Evolutionary conservation across 2,888 invertebrate genomes (phyloP).

Genomic region (Palloptera scutellata): DNA sequence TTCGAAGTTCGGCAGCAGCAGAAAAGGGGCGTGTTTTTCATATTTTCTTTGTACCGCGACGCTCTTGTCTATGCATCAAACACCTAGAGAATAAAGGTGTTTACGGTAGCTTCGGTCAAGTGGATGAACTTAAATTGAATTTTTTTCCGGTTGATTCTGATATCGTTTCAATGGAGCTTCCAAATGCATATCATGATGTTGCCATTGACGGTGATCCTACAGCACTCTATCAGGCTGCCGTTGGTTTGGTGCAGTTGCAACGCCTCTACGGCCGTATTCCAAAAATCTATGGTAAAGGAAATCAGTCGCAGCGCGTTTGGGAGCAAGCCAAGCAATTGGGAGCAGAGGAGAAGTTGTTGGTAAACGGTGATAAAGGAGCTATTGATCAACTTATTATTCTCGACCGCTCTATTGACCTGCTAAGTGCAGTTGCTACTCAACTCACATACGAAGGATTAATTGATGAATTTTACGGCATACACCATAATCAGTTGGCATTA

Average conservation of each 20-base stretch:
- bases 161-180: conserved; percentile 90
- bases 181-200: conserved; percentile 83
- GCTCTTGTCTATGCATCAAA: conserved; percentile 86
- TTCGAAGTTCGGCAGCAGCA: conserved; percentile 14
- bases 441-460: conserved; percentile 97
- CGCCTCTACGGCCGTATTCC: conserved; percentile 89
- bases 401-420: conserved; percentile 90
- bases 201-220: conserved; percentile 90
- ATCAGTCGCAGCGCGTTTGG: conserved; percentile 87
- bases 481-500: conserved; percentile 80
- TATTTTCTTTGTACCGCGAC: conserved; percentile 87
- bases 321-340: conserved; percentile 83
- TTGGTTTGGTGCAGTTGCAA: conserved; percentile 85
- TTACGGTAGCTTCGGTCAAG: conserved; percentile 75
- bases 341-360: conserved; percentile 67
- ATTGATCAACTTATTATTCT: conserved; percentile 91
- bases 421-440: conserved; percentile 92
- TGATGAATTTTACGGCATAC: conserved; percentile 92
- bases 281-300: conserved; percentile 88
- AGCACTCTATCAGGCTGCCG: conserved; percentile 85
- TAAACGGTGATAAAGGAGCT: conserved; percentile 67
- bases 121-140: conserved; percentile 87
- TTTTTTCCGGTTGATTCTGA: conserved; percentile 92
- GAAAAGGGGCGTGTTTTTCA: conserved; percentile 76
- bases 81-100: conserved; percentile 85